A percentile compares a stretch with the other conserved stretches of the same genome.
Evolutionary conservation across 2,797 vertebrate genomes (phyloP).

Genomic region (Macropus fuliginosus): DNA sequence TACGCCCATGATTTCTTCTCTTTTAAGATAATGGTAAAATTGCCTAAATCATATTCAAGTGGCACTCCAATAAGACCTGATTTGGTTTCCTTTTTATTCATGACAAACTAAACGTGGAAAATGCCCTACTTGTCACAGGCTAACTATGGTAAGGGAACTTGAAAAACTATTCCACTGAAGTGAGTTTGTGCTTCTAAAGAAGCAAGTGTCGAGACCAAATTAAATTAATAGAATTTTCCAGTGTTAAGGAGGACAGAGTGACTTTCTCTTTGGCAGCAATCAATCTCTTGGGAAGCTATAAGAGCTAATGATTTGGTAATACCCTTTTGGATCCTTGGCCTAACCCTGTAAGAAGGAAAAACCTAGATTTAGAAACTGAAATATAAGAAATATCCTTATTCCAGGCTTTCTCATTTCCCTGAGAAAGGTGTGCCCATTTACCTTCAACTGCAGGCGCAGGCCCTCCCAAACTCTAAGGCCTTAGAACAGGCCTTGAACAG

Average conservation of each 20-base stretch:
- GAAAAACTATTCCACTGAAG: slow-evolving; percentile 11
- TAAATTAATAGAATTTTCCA: slow-evolving; percentile 43
- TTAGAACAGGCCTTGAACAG: background rate
- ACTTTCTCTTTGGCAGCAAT: slow-evolving; percentile 12
- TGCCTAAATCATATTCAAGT: slow-evolving; percentile 65
- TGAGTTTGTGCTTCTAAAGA: slow-evolving; percentile 47
- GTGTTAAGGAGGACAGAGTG: slow-evolving; percentile 15
- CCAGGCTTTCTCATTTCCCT: background rate
- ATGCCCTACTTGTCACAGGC: slow-evolving; percentile 43
- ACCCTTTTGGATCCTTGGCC: background rate
- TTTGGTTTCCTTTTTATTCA: slow-evolving; percentile 69
- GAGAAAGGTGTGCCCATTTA: background rate
- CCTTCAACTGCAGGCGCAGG: accelerated
- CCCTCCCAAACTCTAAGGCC: background rate
- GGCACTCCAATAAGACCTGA: slow-evolving; percentile 61
- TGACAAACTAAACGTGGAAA: slow-evolving; percentile 60
- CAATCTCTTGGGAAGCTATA: background rate
- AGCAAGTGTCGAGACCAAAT: background rate
- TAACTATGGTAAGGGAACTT: slow-evolving; percentile 42
- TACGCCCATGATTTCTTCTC: slow-evolving; percentile 66
- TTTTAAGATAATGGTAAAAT: slow-evolving; percentile 69
- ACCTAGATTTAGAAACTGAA: background rate
- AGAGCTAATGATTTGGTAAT: background rate
- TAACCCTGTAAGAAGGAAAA: slow-evolving; percentile 18
- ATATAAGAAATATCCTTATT: background rate